Conservation (phyloP, 2,888 invertebrate species). For the Lamellibrachia columna region DNA sequence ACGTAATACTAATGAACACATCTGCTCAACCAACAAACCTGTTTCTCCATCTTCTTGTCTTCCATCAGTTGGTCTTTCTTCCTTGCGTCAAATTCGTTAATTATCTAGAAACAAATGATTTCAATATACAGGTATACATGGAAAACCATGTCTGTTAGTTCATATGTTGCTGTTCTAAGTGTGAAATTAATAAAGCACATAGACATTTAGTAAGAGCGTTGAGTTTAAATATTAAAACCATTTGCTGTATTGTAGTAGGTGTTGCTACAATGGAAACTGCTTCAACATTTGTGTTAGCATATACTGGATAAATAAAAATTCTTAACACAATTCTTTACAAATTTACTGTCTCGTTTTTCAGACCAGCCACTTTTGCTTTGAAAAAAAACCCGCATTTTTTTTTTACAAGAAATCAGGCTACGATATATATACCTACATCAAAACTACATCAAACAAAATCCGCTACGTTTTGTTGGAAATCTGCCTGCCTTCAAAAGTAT, state of each 20-base stretch:
- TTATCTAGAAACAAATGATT: conserved; percentile 68
- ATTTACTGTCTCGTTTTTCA: neutral
- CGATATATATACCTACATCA: too few relatives aligned
- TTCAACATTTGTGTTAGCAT: neutral
- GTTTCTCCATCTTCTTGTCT: conserved; percentile 82
- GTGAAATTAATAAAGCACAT: neutral
- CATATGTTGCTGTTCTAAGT: neutral
- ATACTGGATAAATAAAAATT: neutral
- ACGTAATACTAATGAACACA: neutral
- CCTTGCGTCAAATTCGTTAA: conserved; percentile 79
- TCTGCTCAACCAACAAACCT: conserved; percentile 44
- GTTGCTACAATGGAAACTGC: neutral
- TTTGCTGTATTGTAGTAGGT: neutral
- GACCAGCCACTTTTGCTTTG: too few relatives aligned
- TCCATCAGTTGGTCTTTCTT: conserved; percentile 79
- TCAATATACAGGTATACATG: conserved; percentile 6
- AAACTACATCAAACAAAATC: too few relatives aligned
- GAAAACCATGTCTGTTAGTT: neutral
- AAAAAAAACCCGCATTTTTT: too few relatives aligned
- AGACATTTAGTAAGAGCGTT: neutral
- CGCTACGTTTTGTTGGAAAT: too few relatives aligned
- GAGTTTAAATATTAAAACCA: neutral
- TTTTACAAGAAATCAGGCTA: too few relatives aligned
- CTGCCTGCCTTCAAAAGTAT: too few relatives aligned
- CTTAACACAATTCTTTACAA: neutral